These are phyloP conservation scores for Tipula vernalis DNA, from an alignment of 2,888 invertebrate genomes.

Conservation along the genomic window DNA sequence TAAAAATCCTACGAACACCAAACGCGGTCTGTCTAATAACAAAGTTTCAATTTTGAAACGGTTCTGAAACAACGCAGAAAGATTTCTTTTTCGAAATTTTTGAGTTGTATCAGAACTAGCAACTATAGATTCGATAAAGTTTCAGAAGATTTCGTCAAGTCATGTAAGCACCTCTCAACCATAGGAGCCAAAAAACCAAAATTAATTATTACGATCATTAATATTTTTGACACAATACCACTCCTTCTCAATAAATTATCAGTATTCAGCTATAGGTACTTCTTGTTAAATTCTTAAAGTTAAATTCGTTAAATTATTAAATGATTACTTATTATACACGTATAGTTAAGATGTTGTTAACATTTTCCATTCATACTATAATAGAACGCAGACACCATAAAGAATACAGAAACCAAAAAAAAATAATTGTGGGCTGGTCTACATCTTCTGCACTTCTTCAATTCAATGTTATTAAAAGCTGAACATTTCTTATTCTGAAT, in stretches of 20 bases:
- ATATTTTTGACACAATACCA: neutral
- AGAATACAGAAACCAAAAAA: neutral
- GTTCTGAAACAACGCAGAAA: too few species aligned
- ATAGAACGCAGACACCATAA: neutral
- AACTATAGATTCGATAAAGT: too few species aligned
- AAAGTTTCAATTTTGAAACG: too few species aligned
- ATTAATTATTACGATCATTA: neutral
- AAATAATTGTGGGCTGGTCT: neutral
- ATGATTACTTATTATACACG: neutral
- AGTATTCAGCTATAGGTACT: neutral
- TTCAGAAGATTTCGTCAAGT: too few species aligned
- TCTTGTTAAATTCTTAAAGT: neutral
- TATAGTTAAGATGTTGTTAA: neutral
- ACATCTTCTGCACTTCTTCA: neutral
- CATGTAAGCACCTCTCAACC: too few species aligned
- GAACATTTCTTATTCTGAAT: neutral
- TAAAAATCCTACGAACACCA: too few species aligned
- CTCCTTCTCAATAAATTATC: neutral
- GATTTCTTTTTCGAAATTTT: too few species aligned
- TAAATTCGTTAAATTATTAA: neutral
- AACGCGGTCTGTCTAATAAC: too few species aligned
- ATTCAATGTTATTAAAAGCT: neutral
- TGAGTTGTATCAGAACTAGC: too few species aligned
- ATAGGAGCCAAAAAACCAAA: too few species aligned
- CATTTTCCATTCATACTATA: neutral